Conservation (phyloP, 2,797 vertebrate species). For the Limnodromus scolopaceus region DNA sequence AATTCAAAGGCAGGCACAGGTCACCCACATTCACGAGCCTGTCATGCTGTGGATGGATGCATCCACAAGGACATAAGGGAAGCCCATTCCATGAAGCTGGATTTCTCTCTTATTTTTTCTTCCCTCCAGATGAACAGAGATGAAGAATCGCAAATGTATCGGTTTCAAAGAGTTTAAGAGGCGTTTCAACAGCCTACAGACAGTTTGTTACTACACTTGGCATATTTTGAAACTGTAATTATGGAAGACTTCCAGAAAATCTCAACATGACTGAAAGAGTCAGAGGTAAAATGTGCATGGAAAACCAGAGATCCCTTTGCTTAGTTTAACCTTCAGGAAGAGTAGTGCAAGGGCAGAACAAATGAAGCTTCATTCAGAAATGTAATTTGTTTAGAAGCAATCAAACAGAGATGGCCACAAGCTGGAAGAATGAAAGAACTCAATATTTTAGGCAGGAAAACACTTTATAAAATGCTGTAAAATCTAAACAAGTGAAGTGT, state of each 20-base stretch:
- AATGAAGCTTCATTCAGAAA: constrained; percentile 5
- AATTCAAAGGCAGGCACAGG: not conserved
- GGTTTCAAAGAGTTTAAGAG: not conserved
- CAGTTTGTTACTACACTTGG: not conserved
- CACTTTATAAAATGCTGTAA: not conserved
- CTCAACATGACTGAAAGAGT: not conserved
- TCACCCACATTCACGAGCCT: not conserved
- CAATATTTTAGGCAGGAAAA: not conserved
- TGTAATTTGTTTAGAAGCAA: not conserved
- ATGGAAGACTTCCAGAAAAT: not conserved
- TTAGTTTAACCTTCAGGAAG: not conserved
- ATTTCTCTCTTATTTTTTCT: not conserved
- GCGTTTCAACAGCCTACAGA: not conserved
- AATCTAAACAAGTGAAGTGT: constrained; percentile 1
- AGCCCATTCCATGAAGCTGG: not conserved
- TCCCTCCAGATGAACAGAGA: not conserved
- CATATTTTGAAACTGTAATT: not conserved
- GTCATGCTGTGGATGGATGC: not conserved
- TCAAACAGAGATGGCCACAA: not conserved
- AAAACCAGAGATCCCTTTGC: not conserved
- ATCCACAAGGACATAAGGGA: not conserved
- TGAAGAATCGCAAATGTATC: not conserved
- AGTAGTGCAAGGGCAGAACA: not conserved
- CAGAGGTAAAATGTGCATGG: not conserved
- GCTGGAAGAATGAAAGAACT: not conserved